Evolutionary conservation across 2,797 vertebrate species (phyloP).

Genomic region (Harpagifer antarcticus): DNA sequence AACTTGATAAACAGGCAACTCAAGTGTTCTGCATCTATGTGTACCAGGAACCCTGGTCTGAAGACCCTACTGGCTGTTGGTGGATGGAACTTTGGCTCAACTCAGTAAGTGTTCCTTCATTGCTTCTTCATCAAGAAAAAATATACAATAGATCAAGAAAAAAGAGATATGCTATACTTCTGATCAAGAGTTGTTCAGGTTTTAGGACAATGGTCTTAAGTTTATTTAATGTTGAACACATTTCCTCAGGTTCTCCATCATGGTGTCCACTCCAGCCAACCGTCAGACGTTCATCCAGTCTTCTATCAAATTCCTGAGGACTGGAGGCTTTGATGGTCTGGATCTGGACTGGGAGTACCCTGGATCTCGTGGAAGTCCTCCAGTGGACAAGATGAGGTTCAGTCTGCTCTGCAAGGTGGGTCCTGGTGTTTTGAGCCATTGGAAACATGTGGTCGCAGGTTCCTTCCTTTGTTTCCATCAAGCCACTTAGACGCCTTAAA

Average conservation of each 20-base stretch:
- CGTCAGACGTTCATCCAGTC: slow-evolving; percentile 86
- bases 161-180: not conserved
- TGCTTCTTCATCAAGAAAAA: not conserved
- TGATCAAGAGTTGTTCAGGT: not conserved
- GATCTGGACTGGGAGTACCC: slow-evolving; percentile 90
- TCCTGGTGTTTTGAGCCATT: slow-evolving; percentile 49
- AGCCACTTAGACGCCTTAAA: too few species aligned
- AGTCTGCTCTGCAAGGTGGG: slow-evolving; percentile 81
- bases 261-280: slow-evolving; percentile 80
- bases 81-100: slow-evolving; percentile 84
- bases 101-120: slow-evolving; percentile 72
- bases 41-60: slow-evolving; percentile 77
- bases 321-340: slow-evolving; percentile 86
- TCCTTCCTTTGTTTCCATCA: too few species aligned
- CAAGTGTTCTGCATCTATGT: not conserved
- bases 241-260: slow-evolving; percentile 83
- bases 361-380: slow-evolving; percentile 83
- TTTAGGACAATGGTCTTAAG: not conserved
- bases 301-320: slow-evolving; percentile 82
- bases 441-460: slow-evolving; percentile 9
- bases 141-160: not conserved
- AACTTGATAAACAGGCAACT: not conserved
- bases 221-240: not conserved
- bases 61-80: slow-evolving; percentile 82
- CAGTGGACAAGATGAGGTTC: slow-evolving; percentile 82